Evolutionary conservation across 2,888 invertebrate species (phyloP), one percentile per base, ranked within the genome.

Genomic region (Trichogramma dendrolimi): DNA sequence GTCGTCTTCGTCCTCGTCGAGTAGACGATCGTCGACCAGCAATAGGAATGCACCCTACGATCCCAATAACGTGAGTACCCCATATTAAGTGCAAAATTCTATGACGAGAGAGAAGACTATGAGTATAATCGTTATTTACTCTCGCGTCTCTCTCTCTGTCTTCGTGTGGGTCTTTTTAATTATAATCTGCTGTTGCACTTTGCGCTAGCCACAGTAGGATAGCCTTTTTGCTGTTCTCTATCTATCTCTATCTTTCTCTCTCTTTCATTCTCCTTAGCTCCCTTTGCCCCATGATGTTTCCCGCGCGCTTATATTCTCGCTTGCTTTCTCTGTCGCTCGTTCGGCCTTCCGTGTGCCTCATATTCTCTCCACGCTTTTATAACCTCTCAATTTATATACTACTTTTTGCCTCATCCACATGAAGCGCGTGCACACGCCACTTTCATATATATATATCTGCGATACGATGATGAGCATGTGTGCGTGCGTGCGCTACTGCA

Each of bases 11-110:
- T 10, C 27, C 4, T 4, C 50, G 46, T 14, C 43, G 47, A 57
- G 58, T 8, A 2, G 38, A 7, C 47, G 48, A 39, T 43, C 41
- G 14, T 11, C 50, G 8, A n/a, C 44, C 8, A 41, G 39, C n/a
- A 40, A 6, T 41, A 44, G 50, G 53, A 14, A 8, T 7, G 52
- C 52, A 10, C 43, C 81, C 60, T 81, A 81, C 71, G 80, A 81
- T 71, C 75, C 76, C 70, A 80, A 81, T 70, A 80, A 81, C 74
- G 81, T 81, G 75, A 81, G 81, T 81, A 75, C 51, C 64, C 64
- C 67, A 47, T 51, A 27, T 59, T 44, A 46, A 57, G 54, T 55
- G 57, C 49, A 49, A 11, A 46, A 27, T 14, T 54, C 38, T 39
- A 7, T 58, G 42, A 50, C 60, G 43, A 8, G 46, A 27, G 27